phyloP scores from a whole-genome alignment of 2,888 invertebrate genomes.

The Ashinkailepas kermadecensis region DNA sequence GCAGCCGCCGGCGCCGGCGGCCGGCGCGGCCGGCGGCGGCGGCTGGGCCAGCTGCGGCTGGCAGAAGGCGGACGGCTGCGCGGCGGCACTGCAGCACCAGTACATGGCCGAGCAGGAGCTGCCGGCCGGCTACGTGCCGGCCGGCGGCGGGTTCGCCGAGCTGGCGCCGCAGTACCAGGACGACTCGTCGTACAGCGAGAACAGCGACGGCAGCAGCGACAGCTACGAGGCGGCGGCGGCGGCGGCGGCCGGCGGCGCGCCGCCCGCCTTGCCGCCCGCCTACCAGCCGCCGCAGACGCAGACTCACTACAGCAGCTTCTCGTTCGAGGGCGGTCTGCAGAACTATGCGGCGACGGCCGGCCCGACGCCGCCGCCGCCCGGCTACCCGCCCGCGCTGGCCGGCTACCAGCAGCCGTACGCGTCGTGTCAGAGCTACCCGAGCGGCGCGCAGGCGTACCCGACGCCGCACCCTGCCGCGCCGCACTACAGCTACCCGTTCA shows the following conservation, averaged over 20 bases:
- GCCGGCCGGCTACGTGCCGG: neutral
- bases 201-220: conserved; percentile 21
- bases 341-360: neutral
- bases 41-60: conserved; percentile 20
- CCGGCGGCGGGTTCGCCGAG: conserved; percentile 3
- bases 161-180: conserved; percentile 24
- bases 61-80: conserved; percentile 10
- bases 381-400: neutral
- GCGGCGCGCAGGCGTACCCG: conserved; percentile 5
- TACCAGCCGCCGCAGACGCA: conserved; percentile 13
- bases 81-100: neutral
- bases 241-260: neutral
- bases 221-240: neutral
- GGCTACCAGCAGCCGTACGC: conserved; percentile 3
- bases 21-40: neutral
- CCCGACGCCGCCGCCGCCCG: neutral
- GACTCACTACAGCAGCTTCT: conserved; percentile 9
- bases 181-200: neutral
- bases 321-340: conserved; percentile 23
- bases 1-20: neutral
- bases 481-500: conserved; percentile 20
- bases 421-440: neutral
- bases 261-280: neutral
- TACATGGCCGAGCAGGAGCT: conserved; percentile 17
- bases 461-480: neutral